Evolutionary conservation across 2,113 vertebrate species (phyloP).

Genomic region (Hippocampus abdominalis): DNA sequence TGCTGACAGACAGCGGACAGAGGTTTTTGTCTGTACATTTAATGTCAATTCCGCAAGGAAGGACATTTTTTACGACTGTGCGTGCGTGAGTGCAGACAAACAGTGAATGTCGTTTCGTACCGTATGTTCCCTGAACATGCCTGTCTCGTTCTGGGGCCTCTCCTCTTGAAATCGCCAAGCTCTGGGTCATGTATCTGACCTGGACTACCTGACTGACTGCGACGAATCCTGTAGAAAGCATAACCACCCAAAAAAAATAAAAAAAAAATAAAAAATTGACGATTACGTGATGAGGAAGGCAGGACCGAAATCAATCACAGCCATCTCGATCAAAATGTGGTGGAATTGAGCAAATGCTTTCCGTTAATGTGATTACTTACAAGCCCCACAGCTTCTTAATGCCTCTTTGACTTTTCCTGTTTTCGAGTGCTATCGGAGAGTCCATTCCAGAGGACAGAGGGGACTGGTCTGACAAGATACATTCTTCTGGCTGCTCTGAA

Average conservation of each 20-base stretch:
- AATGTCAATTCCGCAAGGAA: too few species aligned
- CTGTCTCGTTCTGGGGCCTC: conserved; percentile 85
- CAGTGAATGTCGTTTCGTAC: conserved; percentile 10
- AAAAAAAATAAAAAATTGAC: neutral
- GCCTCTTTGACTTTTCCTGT: conserved; percentile 84
- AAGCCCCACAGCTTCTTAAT: conserved; percentile 96
- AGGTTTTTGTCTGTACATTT: too few species aligned
- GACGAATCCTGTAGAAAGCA: conserved; percentile 79
- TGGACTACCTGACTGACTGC: conserved; percentile 92
- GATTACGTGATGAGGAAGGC: neutral
- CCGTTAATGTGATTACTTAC: conserved; percentile 68
- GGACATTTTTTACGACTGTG: too few species aligned
- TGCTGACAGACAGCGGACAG: too few species aligned
- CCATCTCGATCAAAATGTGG: neutral
- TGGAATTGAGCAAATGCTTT: neutral
- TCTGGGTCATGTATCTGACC: conserved; percentile 79
- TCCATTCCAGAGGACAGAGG: conserved; percentile 82
- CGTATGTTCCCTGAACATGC: conserved; percentile 73
- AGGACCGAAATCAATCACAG: neutral
- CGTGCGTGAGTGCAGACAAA: too few species aligned
- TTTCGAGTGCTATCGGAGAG: conserved; percentile 83
- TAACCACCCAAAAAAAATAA: neutral
- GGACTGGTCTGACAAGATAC: conserved; percentile 78
- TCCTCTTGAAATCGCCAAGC: conserved; percentile 84
- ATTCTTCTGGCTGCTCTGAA: conserved; percentile 74